Percentiles rank a stretch among this genome's conserved stretches.
Conservation (phyloP, 2,113 vertebrate species). For the Oryzias woworae region DNA sequence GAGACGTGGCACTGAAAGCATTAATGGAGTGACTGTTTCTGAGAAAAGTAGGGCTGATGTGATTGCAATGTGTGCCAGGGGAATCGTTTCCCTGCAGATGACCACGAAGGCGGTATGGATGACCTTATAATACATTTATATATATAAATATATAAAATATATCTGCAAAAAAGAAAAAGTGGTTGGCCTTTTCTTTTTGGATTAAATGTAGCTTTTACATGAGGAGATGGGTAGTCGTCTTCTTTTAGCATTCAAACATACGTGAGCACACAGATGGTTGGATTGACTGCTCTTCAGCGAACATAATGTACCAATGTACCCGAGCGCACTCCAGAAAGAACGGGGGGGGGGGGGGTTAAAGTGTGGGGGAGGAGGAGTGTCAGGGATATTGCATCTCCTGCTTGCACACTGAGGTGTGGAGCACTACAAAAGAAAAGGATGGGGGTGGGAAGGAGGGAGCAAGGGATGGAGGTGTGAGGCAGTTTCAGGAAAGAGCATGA, state of each 20-base stretch:
- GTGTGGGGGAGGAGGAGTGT: constrained; percentile 33
- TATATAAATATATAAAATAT: constrained; percentile 2
- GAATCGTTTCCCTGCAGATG: constrained; percentile 51
- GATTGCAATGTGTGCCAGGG: constrained; percentile 57
- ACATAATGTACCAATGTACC: constrained; percentile 24
- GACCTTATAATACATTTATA: constrained; percentile 62
- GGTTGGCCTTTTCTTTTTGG: constrained; percentile 59
- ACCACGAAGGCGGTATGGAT: constrained; percentile 38
- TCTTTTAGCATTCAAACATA: constrained; percentile 52
- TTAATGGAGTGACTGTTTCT: constrained; percentile 74
- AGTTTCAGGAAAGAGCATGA: constrained; percentile 6
- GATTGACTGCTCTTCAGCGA: constrained; percentile 30
- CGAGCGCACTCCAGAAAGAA: constrained; percentile 41
- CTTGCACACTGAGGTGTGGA: constrained; percentile 52
- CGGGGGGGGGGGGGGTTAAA: constrained; percentile 7
- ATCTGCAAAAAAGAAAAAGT: constrained; percentile 56
- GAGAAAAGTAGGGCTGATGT: constrained; percentile 66
- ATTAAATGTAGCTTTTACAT: constrained; percentile 35
- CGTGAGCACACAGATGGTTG: constrained; percentile 14
- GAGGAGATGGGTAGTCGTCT: constrained; percentile 40
- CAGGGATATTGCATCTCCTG: constrained; percentile 43
- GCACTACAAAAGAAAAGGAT: constrained; percentile 66
- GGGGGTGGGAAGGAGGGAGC: constrained; percentile 49
- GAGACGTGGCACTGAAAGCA: constrained; percentile 70
- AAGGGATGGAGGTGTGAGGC: constrained; percentile 36